Percentiles rank a stretch among this genome's conserved stretches.
Conservation (phyloP, 92 coral and sea anemone genomes). For the Parazoanthus darwini region DNA sequence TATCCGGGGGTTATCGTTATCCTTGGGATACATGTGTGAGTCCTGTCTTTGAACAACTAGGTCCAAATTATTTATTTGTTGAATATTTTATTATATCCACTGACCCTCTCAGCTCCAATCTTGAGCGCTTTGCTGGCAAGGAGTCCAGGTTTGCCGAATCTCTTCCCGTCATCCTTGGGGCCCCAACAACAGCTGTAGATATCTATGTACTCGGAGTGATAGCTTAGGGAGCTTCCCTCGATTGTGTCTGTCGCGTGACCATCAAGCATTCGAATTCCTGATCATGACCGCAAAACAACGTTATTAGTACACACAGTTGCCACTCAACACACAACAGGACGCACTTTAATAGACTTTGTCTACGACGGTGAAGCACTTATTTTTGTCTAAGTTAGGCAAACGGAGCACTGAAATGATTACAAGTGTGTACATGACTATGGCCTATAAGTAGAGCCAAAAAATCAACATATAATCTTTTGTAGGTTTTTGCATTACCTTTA, state of each 20-base stretch:
- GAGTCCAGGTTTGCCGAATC: slow-evolving; percentile 85
- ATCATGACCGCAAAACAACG: neutral
- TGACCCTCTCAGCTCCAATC: slow-evolving; percentile 81
- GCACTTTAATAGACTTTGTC: too few species aligned
- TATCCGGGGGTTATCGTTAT: too few species aligned
- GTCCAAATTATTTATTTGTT: too few species aligned
- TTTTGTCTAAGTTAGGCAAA: too few species aligned
- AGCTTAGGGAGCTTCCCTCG: slow-evolving; percentile 81
- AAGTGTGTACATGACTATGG: too few species aligned
- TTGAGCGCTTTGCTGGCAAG: slow-evolving; percentile 80
- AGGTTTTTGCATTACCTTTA: too few species aligned
- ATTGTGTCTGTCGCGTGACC: slow-evolving; percentile 79
- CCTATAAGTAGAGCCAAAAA: too few species aligned
- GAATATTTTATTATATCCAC: neutral
- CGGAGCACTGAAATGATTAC: too few species aligned
- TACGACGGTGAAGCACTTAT: too few species aligned
- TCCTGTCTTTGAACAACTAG: too few species aligned
- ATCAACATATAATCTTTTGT: too few species aligned
- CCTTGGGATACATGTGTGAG: too few species aligned
- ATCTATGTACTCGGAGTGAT: slow-evolving; percentile 85
- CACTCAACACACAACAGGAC: neutral
- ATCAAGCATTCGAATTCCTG: slow-evolving; percentile 88
- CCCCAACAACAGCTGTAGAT: slow-evolving; percentile 94
- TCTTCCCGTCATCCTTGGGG: slow-evolving; percentile 88
- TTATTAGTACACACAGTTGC: neutral